Evolutionary conservation across 2,797 vertebrate genomes (phyloP).

Genomic region (Enoplosus armatus): DNA sequence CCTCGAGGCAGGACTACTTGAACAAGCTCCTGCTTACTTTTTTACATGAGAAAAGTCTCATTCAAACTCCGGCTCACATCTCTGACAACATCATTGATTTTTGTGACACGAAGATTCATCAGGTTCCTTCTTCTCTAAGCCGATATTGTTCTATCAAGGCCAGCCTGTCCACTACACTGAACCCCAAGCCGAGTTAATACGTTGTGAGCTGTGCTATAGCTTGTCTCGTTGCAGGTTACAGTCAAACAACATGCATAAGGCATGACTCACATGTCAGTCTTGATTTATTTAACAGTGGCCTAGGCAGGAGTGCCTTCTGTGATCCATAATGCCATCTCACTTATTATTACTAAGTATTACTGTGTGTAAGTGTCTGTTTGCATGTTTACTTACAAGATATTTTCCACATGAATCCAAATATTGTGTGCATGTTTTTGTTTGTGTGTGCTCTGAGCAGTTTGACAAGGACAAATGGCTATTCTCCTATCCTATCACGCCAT

Average conservation of each 20-base stretch:
- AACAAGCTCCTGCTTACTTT: constrained; percentile 12
- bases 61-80: constrained; percentile 6
- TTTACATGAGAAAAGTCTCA: constrained; percentile 7
- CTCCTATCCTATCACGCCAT: constrained; percentile 43
- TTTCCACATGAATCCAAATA: constrained; percentile 20
- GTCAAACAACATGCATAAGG: constrained; percentile 55
- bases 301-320: constrained; percentile 1
- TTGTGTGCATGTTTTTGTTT: constrained; percentile 20
- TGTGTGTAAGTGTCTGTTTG: constrained; percentile 11
- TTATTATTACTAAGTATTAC: constrained; percentile 11
- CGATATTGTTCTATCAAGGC: constrained; percentile 25
- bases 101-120: constrained; percentile 50
- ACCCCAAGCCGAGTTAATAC: constrained; percentile 46
- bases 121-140: not conserved
- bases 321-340: constrained; percentile 34
- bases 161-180: constrained; percentile 45
- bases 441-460: constrained; percentile 31
- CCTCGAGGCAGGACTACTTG: constrained; percentile 11
- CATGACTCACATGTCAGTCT: constrained; percentile 56
- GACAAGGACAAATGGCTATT: constrained; percentile 71
- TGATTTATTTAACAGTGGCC: constrained; percentile 45
- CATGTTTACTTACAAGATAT: constrained; percentile 27
- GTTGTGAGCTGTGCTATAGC: constrained; percentile 50
- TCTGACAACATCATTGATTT: constrained; percentile 46
- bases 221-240: constrained; percentile 59